Evolutionary conservation across 1,140 invertebrate species (phyloP).

Genomic region (Drosophila ambigua): DNA sequence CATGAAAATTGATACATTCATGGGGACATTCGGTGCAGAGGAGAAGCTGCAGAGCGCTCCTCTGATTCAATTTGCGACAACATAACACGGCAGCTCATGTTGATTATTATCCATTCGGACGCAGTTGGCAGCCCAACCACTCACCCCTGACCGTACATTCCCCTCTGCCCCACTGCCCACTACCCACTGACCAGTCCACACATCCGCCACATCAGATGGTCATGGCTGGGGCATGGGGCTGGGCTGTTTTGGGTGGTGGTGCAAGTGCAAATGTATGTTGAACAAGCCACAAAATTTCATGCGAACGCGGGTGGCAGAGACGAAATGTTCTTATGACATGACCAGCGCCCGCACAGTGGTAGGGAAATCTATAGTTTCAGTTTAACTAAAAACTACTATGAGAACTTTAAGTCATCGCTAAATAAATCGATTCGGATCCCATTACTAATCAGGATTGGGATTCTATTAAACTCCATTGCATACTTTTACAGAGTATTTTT

Average conservation of each 20-base stretch:
- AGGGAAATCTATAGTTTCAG: too few relatives aligned
- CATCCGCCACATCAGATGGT: slow-evolving; percentile 8
- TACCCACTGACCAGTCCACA: slow-evolving; percentile 1
- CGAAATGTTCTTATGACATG: slow-evolving; percentile 58
- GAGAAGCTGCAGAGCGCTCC: slow-evolving; percentile 8
- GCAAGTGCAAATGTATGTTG: slow-evolving; percentile 72
- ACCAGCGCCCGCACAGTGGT: slow-evolving; percentile 26
- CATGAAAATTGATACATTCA: slow-evolving; percentile 73
- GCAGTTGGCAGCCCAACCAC: slow-evolving; percentile 30
- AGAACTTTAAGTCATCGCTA: too few relatives aligned
- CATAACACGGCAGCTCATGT: slow-evolving; percentile 77
- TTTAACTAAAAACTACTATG: too few relatives aligned
- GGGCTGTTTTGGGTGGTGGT: background rate
- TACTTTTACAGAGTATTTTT: too few relatives aligned
- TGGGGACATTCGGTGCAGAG: slow-evolving; percentile 20
- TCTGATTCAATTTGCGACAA: slow-evolving; percentile 78
- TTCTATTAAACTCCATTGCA: too few relatives aligned
- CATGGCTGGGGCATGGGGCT: background rate
- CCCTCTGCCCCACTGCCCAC: background rate
- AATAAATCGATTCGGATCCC: too few relatives aligned
- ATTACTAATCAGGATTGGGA: too few relatives aligned
- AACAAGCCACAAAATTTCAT: slow-evolving; percentile 81
- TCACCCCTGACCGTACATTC: slow-evolving; percentile 1
- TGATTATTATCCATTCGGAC: slow-evolving; percentile 69
- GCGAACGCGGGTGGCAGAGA: slow-evolving; percentile 38